Percentiles rank a stretch among this genome's conserved stretches.
phyloP scores from a whole-genome alignment of 2,797 vertebrate genomes.

The Molossus alvarezi region DNA sequence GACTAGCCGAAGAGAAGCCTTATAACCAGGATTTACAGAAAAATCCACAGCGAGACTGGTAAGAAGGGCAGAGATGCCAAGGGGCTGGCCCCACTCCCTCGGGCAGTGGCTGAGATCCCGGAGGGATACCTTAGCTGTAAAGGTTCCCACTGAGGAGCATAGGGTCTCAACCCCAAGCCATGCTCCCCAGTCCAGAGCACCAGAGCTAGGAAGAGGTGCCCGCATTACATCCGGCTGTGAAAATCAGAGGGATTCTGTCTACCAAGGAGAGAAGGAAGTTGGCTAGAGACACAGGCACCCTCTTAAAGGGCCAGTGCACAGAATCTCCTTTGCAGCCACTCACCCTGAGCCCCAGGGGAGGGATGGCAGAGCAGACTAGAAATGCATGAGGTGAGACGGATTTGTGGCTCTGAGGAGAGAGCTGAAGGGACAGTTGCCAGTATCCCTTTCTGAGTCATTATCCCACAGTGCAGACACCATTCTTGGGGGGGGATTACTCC shows the following conservation, averaged over 20 bases:
- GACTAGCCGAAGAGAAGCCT: background rate
- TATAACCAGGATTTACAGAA: background rate
- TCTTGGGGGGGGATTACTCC: background rate
- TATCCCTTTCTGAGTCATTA: background rate
- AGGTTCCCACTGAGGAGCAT: background rate
- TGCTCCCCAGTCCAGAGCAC: background rate
- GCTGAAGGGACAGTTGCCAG: background rate
- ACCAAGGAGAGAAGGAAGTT: background rate
- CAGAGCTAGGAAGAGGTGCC: background rate
- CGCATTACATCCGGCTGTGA: background rate
- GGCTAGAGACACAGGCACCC: background rate
- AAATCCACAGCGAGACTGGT: background rate
- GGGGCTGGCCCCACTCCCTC: background rate
- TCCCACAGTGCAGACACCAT: background rate
- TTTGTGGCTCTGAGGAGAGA: background rate
- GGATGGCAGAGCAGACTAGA: background rate
- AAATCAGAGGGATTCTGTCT: background rate
- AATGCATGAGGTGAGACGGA: background rate
- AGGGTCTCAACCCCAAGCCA: background rate
- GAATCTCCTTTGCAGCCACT: background rate
- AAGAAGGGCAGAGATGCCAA: background rate
- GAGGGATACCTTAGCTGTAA: background rate
- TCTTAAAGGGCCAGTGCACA: background rate
- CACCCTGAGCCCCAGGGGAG: background rate
- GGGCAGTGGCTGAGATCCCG: background rate